phyloP scores from a whole-genome alignment of 2,797 vertebrate species.

The Manis javanica region DNA sequence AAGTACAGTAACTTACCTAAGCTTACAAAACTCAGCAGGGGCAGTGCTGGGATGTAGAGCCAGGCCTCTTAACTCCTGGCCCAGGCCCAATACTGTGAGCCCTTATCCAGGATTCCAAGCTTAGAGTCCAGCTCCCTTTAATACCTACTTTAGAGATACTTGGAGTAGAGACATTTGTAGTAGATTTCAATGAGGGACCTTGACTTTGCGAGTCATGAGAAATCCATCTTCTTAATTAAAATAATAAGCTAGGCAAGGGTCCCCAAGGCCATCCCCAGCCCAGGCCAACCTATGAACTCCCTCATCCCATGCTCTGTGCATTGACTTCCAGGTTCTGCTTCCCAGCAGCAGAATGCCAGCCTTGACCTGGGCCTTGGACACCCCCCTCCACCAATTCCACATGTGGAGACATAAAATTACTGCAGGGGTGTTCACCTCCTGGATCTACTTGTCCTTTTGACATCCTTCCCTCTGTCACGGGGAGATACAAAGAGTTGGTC shows the following conservation, averaged over 20 bases:
- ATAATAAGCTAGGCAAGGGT: not conserved
- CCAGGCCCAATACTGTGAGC: not conserved
- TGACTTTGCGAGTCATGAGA: not conserved
- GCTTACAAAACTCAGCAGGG: not conserved
- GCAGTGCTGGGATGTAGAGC: not conserved
- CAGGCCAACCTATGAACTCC: not conserved
- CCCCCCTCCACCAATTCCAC: not conserved
- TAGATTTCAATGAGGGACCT: not conserved
- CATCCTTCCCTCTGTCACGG: not conserved
- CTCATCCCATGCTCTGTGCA: not conserved
- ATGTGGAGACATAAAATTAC: not conserved
- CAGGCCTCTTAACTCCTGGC: not conserved
- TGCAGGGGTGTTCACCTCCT: not conserved
- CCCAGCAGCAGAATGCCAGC: not conserved
- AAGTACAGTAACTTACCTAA: not conserved
- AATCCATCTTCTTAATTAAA: not conserved
- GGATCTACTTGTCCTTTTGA: not conserved
- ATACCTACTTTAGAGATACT: not conserved
- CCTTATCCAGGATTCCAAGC: not conserved
- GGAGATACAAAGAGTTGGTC: not conserved
- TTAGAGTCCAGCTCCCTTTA: not conserved
- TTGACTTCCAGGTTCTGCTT: not conserved
- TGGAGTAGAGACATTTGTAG: not conserved
- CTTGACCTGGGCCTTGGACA: not conserved
- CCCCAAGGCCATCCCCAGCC: too few species aligned